Conservation (phyloP, 2,797 vertebrate species). For the Poecilia wingei region DNA sequence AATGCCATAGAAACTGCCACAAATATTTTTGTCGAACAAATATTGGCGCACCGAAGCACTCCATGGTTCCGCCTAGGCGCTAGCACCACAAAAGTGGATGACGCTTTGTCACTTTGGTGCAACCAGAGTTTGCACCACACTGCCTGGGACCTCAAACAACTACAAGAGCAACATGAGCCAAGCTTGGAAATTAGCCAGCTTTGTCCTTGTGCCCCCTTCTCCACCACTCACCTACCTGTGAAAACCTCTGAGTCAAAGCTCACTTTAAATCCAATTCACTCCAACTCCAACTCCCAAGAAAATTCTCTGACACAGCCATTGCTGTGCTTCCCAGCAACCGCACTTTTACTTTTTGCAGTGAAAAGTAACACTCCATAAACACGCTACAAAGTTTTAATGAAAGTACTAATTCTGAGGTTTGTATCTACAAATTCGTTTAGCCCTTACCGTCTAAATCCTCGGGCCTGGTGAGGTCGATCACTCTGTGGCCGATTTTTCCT, state of each 20-base stretch:
- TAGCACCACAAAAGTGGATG: slow-evolving; percentile 80
- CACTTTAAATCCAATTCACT: slow-evolving; percentile 53
- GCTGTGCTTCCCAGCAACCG: slow-evolving; percentile 24
- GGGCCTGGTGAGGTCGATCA: slow-evolving; percentile 98
- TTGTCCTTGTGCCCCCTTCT: slow-evolving; percentile 77
- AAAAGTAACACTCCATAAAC: neutral
- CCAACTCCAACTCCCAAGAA: slow-evolving; percentile 23
- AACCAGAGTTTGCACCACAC: slow-evolving; percentile 80
- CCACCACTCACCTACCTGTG: slow-evolving; percentile 77
- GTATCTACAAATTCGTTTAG: neutral
- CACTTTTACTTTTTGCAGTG: neutral
- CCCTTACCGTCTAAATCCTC: slow-evolving; percentile 96
- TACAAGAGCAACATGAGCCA: slow-evolving; percentile 71
- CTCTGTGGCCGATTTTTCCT: slow-evolving; percentile 93
- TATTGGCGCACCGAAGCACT: slow-evolving; percentile 68
- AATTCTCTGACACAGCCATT: slow-evolving; percentile 30
- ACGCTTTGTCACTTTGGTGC: slow-evolving; percentile 78
- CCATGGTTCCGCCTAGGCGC: slow-evolving; percentile 68
- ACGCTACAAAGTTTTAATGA: neutral
- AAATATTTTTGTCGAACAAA: slow-evolving; percentile 87
- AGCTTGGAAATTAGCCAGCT: slow-evolving; percentile 79
- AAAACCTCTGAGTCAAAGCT: slow-evolving; percentile 70
- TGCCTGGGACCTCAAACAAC: slow-evolving; percentile 79
- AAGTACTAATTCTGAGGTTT: neutral
- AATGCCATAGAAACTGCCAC: slow-evolving; percentile 86